phyloP scores from a whole-genome alignment of 2,113 vertebrate genomes.

The Aramus guarauna region DNA sequence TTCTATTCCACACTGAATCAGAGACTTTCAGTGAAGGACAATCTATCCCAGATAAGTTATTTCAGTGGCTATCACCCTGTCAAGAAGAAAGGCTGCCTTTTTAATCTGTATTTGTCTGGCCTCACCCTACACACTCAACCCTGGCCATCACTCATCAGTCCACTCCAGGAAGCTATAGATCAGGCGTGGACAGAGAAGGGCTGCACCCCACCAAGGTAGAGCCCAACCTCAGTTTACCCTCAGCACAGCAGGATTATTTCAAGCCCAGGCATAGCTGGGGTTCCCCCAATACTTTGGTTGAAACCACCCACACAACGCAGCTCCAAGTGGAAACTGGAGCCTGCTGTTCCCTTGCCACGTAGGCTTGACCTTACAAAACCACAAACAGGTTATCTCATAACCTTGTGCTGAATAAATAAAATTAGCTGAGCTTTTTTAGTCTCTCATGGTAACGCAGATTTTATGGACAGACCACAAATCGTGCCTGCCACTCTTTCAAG shows the following conservation, averaged over 20 bases:
- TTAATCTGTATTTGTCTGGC: not conserved
- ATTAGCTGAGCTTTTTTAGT: constrained; percentile 20
- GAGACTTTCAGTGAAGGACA: not conserved
- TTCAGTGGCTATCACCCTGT: not conserved
- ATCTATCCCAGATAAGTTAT: not conserved
- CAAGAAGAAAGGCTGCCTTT: not conserved
- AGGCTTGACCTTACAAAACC: not conserved
- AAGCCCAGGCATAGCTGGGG: not conserved
- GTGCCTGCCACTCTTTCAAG: not conserved
- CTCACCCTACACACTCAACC: not conserved
- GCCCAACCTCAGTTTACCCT: not conserved
- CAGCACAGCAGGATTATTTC: not conserved
- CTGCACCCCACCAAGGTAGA: not conserved
- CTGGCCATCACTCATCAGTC: not conserved
- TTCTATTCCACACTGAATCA: not conserved
- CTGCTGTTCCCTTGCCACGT: not conserved
- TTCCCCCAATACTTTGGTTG: not conserved
- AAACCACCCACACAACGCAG: not conserved
- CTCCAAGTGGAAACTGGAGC: not conserved
- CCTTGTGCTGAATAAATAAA: constrained; percentile 26
- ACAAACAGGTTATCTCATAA: not conserved
- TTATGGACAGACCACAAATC: constrained; percentile 8
- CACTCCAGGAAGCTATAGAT: not conserved
- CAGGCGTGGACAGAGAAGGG: not conserved
- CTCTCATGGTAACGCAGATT: not conserved